phyloP scores from a whole-genome alignment of 2,797 vertebrate genomes.

The Sparidentex hasta region DNA sequence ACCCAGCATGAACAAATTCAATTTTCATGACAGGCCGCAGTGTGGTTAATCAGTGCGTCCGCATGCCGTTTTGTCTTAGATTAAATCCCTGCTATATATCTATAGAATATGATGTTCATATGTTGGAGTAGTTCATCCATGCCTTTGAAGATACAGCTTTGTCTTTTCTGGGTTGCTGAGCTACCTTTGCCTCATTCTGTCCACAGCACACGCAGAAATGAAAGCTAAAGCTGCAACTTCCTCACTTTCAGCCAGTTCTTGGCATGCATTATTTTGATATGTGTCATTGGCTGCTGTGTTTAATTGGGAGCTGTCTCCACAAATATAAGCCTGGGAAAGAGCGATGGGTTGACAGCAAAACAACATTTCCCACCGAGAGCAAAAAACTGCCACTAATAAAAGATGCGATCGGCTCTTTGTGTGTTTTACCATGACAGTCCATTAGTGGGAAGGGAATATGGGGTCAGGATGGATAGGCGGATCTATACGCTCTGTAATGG shows the following conservation, averaged over 20 bases:
- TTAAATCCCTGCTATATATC: slow-evolving; percentile 29
- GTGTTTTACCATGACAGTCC: slow-evolving; percentile 75
- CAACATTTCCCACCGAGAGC: slow-evolving; percentile 70
- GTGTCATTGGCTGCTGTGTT: slow-evolving; percentile 75
- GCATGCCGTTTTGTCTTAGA: slow-evolving; percentile 31
- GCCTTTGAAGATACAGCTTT: slow-evolving; percentile 24
- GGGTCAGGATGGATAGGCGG: slow-evolving; percentile 57
- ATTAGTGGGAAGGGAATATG: slow-evolving; percentile 61
- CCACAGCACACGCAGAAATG: slow-evolving; percentile 59
- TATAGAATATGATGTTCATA: slow-evolving; percentile 30
- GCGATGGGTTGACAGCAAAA: slow-evolving; percentile 75
- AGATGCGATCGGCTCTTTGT: slow-evolving; percentile 71
- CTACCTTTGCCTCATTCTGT: slow-evolving; percentile 49
- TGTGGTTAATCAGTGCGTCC: slow-evolving; percentile 50
- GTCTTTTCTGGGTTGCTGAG: slow-evolving; percentile 26
- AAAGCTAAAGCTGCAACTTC: slow-evolving; percentile 66
- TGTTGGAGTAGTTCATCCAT: slow-evolving; percentile 28
- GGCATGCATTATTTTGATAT: slow-evolving; percentile 74
- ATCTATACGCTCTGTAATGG: slow-evolving; percentile 55
- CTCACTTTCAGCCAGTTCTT: slow-evolving; percentile 65
- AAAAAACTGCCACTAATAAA: slow-evolving; percentile 77
- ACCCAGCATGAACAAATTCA: slow-evolving; percentile 32
- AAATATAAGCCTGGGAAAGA: slow-evolving; percentile 68
- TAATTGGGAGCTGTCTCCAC: slow-evolving; percentile 81
- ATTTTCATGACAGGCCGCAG: slow-evolving; percentile 42